Evolutionary conservation across 2,888 invertebrate genomes (phyloP).

Genomic region (Nemotelus nigrinus): DNA sequence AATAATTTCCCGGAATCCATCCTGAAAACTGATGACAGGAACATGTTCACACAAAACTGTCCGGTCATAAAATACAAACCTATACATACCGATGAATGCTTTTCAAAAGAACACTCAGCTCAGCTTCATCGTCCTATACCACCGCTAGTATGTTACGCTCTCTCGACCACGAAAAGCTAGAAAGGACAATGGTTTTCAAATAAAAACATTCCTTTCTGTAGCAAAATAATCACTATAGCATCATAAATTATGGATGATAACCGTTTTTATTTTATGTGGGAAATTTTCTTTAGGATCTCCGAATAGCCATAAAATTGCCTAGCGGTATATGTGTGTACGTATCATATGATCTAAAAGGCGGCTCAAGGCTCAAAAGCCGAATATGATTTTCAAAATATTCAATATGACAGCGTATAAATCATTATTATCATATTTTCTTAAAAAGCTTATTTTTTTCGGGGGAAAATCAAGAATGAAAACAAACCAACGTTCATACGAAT

Average conservation of each 20-base stretch:
- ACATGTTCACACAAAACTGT: background rate
- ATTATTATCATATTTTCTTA: constrained; percentile 51
- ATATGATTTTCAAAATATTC: constrained; percentile 45
- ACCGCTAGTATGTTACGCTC: background rate
- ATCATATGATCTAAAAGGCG: constrained; percentile 20
- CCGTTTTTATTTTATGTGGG: constrained; percentile 47
- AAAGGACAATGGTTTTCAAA: constrained; percentile 29
- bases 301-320: constrained; percentile 37
- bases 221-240: constrained; percentile 46
- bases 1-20: no score
- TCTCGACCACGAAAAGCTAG: background rate
- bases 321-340: background rate
- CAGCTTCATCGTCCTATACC: background rate
- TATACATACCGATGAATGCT: background rate
- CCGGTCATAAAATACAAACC: constrained; percentile 10
- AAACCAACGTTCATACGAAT: no score
- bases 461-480: no score
- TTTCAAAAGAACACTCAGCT: background rate
- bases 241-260: constrained; percentile 51
- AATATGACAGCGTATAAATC: constrained; percentile 50
- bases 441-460: background rate
- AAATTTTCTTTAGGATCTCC: constrained; percentile 38
- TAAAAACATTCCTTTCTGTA: constrained; percentile 5
- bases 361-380: background rate
- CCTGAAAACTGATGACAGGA: no score